Percentiles rank a stretch among this genome's conserved stretches.
These are phyloP conservation scores for Notoglanidium macrostoma DNA, from an alignment of 2,797 vertebrate species.

Conservation along the genomic window DNA sequence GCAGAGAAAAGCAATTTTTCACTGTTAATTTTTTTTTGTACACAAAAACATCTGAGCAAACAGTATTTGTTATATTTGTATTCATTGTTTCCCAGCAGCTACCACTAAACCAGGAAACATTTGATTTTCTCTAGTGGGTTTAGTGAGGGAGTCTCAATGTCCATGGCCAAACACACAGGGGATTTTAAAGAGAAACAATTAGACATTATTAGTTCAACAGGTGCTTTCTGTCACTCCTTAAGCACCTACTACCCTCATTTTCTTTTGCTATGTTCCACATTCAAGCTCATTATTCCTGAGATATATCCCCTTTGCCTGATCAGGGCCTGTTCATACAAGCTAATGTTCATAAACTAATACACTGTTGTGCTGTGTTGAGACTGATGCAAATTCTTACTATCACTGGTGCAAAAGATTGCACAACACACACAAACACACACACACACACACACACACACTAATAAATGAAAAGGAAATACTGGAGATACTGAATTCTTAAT, in stretches of 20 bases:
- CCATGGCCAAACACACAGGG: neutral
- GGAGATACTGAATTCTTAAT: neutral
- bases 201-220: neutral
- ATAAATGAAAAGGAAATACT: neutral
- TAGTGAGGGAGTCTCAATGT: neutral
- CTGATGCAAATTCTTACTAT: neutral
- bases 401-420: neutral
- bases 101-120: neutral
- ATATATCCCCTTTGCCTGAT: neutral
- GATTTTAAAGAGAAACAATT: neutral
- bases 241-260: neutral
- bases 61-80: neutral
- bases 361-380: neutral
- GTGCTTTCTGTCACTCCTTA: neutral
- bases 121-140: neutral
- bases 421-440: neutral
- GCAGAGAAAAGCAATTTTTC: neutral
- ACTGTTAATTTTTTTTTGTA: neutral
- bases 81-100: neutral
- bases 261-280: neutral
- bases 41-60: neutral
- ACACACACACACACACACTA: neutral
- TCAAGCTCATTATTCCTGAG: neutral
- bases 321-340: neutral
- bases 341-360: conserved; percentile 1